These are phyloP conservation scores for Caenorhabditis afra DNA, from an alignment of 2,888 invertebrate genomes.

Conservation along the genomic window DNA sequence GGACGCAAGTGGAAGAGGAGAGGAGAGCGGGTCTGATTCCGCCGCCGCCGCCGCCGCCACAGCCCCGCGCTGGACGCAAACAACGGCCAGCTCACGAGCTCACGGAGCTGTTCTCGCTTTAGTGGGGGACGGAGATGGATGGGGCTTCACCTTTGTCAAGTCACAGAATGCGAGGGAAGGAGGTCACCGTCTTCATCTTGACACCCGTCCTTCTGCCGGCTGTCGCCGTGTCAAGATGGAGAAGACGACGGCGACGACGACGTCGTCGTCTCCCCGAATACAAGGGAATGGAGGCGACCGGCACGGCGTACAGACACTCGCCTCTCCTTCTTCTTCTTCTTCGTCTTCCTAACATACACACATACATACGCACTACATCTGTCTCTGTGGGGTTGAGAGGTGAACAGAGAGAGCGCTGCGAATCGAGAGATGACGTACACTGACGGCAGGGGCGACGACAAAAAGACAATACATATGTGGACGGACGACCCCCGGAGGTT, in stretches of 20 bases:
- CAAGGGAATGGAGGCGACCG: slow-evolving; percentile 19
- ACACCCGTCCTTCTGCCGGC: slow-evolving; percentile 8
- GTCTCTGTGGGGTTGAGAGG: neutral
- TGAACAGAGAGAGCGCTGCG: slow-evolving; percentile 10
- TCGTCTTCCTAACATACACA: too few species aligned
- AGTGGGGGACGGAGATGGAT: slow-evolving; percentile 5
- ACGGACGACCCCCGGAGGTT: neutral
- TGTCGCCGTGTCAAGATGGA: slow-evolving; percentile 20
- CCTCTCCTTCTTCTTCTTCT: too few species aligned
- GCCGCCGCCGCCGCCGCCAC: slow-evolving; percentile 3
- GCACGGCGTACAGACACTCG: slow-evolving; percentile 24
- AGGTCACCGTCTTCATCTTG: slow-evolving; percentile 51
- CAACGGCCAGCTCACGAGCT: slow-evolving; percentile 27
- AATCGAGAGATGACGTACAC: slow-evolving; percentile 33
- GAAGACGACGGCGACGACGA: neutral
- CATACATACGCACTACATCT: slow-evolving; percentile 3
- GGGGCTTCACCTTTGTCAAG: too few species aligned
- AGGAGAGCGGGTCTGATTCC: slow-evolving; percentile 8
- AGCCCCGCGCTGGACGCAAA: slow-evolving; percentile 26
- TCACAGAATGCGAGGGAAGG: slow-evolving; percentile 4
- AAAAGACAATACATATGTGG: slow-evolving; percentile 44
- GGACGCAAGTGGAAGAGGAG: neutral
- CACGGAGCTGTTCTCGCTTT: slow-evolving; percentile 43
- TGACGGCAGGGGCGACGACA: slow-evolving; percentile 3
- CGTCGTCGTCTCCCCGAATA: slow-evolving; percentile 23